Evolutionary conservation across 1,140 invertebrate species (phyloP), one percentile per base, ranked within the genome.

Genomic region (Chlorops oryzae): DNA sequence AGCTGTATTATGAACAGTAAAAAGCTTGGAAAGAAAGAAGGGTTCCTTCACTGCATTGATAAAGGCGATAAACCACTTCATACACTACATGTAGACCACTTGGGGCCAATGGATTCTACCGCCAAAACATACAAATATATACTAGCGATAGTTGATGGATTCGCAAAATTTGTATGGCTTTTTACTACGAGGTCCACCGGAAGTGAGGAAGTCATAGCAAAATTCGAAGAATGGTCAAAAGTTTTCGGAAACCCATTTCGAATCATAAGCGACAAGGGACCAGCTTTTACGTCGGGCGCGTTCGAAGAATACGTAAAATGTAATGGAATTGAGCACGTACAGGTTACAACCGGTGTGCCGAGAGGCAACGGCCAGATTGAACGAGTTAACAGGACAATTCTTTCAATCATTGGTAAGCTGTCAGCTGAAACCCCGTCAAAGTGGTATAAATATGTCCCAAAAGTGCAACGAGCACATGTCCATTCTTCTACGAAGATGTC

Each of bases 61-160:
- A 46, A 46, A 20, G 28, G 18, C 7, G 44, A 46, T 15, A 9
- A 18, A 21, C 44, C 28, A n/a, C 15, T 65, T 6, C n/a, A 40
- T 28, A 63, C 62, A 1, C 55, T 52, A 0, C 52, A 54, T 44
- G 15, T 54, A 10, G 53, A 55, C 23, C 53, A 51, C 28, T 5
- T 55, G 4, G 72, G 73, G 47, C 74, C 72, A 9, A 34, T 74
- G 7, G 38, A 48, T 18, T 32, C 53, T n/a, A 66, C 66, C 0
- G 54, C 54, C 10, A 75, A 74, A 34, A 52, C 57, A 17, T 75
- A 75, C 47, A 61, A 63, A 20, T 57, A 73, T 54, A 59, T 74
- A 6, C 59, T 75, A 0, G 61, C 55, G 0, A 48, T 75, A 0
- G 49, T 73, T 3, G 71, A 74, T 52, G 65, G 48, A 1, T 74